Base-by-base conservation (phyloP, 2,888 invertebrate species). In the Dasypolia templi region DNA sequence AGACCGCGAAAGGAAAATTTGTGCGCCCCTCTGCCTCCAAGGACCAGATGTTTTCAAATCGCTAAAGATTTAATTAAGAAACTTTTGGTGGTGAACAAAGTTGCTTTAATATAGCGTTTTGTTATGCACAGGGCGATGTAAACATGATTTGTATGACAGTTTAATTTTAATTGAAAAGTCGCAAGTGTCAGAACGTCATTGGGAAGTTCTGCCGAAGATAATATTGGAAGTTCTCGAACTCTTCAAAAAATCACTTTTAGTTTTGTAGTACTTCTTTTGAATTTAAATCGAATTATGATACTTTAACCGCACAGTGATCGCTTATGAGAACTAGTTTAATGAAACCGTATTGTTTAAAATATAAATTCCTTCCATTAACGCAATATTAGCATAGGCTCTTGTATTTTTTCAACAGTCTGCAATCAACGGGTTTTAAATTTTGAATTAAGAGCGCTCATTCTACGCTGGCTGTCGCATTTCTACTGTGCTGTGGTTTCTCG, bases 41-140 rank as follows among this genome's bases (percentile, higher is more conserved):
- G 89, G 86, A 83, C 90, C 92, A 93, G 92, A 92, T 93, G 93
- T 91, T 93, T 92, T 91, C 89, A 90, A 93, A 93, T 90, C 91
- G 90, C 87, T 87, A 82, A 87, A 91, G 92, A 93, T 93, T 93
- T 93, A 93, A 93, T 93, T 93, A 93, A 92, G 87, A 87, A 93
- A 93, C 87, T 93, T 91, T 83, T 66, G 71, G 79, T 62, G 72
- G 85, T 76, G 86, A 85, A 88, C 88, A 79, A 88, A 91, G 89
- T 90, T 90, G 86, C 87, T 88, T 89, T 89, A 92, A 92, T 91
- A 90, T 91, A 90, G 89, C 88, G 83, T 86, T 86, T 71, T 79
- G 75, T 82, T 80, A 76, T 83, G 82, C 85, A 81, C 71, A 62
- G 69, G 62, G 72, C 78, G 73, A 65, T 84, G 86, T 88, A 82